Base-by-base conservation (phyloP, 2,113 vertebrate genomes). In the Fulica atra region DNA sequence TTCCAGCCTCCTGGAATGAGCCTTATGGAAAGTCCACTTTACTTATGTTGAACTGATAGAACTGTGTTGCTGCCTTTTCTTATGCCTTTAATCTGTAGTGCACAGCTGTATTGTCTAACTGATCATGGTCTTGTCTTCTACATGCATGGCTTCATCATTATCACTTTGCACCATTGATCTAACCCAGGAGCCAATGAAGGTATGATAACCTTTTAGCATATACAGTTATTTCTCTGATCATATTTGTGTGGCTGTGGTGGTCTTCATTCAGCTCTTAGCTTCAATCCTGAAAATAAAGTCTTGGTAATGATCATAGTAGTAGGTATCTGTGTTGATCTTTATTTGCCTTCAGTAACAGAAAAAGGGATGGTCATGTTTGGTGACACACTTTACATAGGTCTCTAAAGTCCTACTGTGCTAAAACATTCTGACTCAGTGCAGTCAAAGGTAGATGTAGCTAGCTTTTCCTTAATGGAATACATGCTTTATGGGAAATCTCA, bases 171-270 rank as follows among this genome's bases (percentile, higher is more conserved):
- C 92, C 93, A 96, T 94, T 98, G 97, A 96, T 91, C 97, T 92
- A 96, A 97, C 93, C 92, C 97, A 97, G 97, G 96, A 99, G 97
- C 98, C 97, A 96, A 97, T 64, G 97, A 98, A 98, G 98, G 98
- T 98, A 98, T 81, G 97, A 85, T 88, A 95, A 95, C 53, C 35
- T 81, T 94, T 93, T 53, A 60, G 68, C 91, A 59, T 61, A 46
- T 95, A 77, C 60, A 64, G 38, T 91, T 56, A 85, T 91, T 85
- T 76, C 54, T 94, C 70, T 93, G 68, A 46, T 73, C 48, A 2
- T 29, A 35, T 85, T 87, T 53, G 8, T 29, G n/a, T 84, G 74
- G 61, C 70, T 87, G 40, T 78, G 46, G 6, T 83, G n/a, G 60
- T 73, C 86, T 73, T 74, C 44, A 31, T 86, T 50, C 68, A 78